Conservation (phyloP, 2,113 vertebrate species). For the Takifugu flavidus region DNA sequence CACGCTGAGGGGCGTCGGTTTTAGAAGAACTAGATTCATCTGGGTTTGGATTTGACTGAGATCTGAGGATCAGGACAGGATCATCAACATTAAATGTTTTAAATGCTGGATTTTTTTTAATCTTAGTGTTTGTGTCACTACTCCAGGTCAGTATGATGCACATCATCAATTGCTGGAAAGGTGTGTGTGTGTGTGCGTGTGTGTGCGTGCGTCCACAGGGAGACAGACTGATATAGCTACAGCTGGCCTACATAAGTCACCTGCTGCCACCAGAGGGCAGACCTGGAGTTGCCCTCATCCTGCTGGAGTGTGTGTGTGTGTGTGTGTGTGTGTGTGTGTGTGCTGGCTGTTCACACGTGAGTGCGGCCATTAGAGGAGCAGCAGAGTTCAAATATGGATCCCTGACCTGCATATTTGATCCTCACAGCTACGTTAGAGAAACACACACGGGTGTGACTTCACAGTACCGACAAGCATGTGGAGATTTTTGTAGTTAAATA, state of each 20-base stretch:
- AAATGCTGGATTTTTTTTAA: too few species aligned
- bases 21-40: too few species aligned
- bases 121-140: too few species aligned
- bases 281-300: constrained; percentile 30
- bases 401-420: neutral
- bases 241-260: constrained; percentile 47
- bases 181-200: constrained; percentile 3
- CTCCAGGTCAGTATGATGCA: too few species aligned
- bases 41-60: too few species aligned
- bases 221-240: constrained; percentile 42
- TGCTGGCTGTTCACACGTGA: neutral
- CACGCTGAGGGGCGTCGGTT: neutral
- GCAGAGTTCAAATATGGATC: constrained; percentile 11
- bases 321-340: constrained; percentile 4
- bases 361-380: constrained; percentile 5
- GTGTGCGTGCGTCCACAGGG: constrained; percentile 24
- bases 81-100: constrained; percentile 8
- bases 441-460: too few species aligned
- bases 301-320: constrained; percentile 20
- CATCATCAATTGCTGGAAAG: neutral
- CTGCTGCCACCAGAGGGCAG: constrained; percentile 47
- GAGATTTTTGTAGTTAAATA: too few species aligned
- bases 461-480: too few species aligned
- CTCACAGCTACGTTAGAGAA: neutral
- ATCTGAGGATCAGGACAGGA: neutral